Evolutionary conservation across 2,113 vertebrate species (phyloP).

Genomic region (Mobula hypostoma): DNA sequence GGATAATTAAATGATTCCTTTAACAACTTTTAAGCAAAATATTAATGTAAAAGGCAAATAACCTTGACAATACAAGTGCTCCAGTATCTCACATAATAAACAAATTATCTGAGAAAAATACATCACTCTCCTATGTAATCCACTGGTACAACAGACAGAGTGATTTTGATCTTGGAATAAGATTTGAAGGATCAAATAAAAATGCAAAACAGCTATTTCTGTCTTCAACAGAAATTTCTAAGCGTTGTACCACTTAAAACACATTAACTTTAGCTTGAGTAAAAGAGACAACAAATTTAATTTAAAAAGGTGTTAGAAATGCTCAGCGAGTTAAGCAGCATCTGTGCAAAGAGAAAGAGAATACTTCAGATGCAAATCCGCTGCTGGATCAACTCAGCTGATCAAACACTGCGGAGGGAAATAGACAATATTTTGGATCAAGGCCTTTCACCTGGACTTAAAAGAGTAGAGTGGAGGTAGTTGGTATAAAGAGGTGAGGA

Average conservation of each 20-base stretch:
- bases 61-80: not conserved
- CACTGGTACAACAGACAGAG: not conserved
- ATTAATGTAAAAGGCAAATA: not conserved
- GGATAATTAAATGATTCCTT: not conserved
- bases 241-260: not conserved
- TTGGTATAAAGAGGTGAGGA: too few relatives aligned
- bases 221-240: not conserved
- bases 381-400: too few relatives aligned
- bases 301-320: too few relatives aligned
- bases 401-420: too few relatives aligned
- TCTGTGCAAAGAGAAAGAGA: too few relatives aligned
- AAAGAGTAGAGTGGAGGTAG: too few relatives aligned
- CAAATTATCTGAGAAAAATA: not conserved
- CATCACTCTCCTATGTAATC: not conserved
- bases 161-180: not conserved
- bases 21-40: not conserved
- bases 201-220: not conserved
- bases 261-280: not conserved
- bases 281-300: not conserved
- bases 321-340: too few relatives aligned
- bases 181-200: not conserved
- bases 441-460: too few relatives aligned
- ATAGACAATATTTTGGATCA: too few relatives aligned
- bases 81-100: not conserved
- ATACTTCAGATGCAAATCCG: too few relatives aligned